These are phyloP conservation scores for Aethina tumida DNA, from an alignment of 1,140 invertebrate species.

Conservation along the genomic window DNA sequence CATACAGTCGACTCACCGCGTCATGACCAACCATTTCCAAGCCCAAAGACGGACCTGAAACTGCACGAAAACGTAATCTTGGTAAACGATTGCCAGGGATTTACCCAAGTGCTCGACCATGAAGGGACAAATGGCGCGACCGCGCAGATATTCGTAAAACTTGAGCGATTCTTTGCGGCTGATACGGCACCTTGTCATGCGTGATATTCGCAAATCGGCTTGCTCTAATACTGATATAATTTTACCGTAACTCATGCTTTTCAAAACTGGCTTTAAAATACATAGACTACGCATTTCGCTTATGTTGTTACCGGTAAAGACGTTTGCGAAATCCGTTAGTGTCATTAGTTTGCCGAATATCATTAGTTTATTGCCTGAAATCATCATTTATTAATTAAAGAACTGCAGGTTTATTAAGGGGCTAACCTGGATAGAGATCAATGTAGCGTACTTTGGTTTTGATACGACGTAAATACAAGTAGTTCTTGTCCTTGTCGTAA, in stretches of 20 bases:
- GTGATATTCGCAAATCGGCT: constrained; percentile 43
- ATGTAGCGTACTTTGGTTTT: constrained; percentile 45
- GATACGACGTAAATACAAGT: constrained; percentile 54
- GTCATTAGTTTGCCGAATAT: constrained; percentile 58
- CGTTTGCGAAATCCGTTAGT: constrained; percentile 57
- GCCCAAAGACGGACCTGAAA: constrained; percentile 53
- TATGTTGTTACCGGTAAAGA: constrained; percentile 39
- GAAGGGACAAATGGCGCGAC: constrained; percentile 26
- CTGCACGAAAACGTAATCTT: too few relatives aligned
- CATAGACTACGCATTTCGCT: too few relatives aligned
- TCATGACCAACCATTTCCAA: constrained; percentile 55
- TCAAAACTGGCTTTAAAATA: too few relatives aligned
- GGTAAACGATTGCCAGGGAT: too few relatives aligned
- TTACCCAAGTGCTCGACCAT: constrained; percentile 47
- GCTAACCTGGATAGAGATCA: constrained; percentile 56
- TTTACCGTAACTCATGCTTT: constrained; percentile 52
- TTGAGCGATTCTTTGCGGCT: constrained; percentile 41
- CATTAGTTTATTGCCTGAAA: constrained; percentile 55
- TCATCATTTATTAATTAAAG: too few relatives aligned
- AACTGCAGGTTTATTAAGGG: too few relatives aligned
- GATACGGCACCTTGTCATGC: constrained; percentile 53
- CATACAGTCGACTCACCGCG: constrained; percentile 46
- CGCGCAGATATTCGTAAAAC: constrained; percentile 46
- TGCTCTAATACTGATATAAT: constrained; percentile 56
- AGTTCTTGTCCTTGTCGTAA: constrained; percentile 54